Evolutionary conservation across 2,797 vertebrate genomes (phyloP).

Genomic region (Sorex maritimensis): DNA sequence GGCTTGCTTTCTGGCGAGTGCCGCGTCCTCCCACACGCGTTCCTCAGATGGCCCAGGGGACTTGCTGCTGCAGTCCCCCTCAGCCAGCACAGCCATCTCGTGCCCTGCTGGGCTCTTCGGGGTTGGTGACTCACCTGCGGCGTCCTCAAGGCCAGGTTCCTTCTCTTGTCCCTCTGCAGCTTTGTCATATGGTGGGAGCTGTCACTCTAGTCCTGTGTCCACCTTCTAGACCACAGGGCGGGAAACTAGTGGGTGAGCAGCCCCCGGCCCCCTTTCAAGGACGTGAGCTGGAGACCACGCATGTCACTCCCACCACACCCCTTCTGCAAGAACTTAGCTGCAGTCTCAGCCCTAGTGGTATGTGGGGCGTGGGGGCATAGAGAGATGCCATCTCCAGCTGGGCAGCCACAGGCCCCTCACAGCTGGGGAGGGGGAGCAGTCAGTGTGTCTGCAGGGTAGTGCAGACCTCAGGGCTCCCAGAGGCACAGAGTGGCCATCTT

Average conservation of each 20-base stretch:
- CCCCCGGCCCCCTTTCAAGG: background rate
- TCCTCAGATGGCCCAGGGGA: conserved; percentile 23
- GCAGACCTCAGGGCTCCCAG: background rate
- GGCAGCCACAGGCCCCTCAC: background rate
- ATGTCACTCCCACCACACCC: background rate
- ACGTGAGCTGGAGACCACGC: conserved; percentile 36
- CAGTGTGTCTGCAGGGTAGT: no score
- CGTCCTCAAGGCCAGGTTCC: background rate
- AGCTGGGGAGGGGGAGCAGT: no score
- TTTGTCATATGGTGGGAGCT: background rate
- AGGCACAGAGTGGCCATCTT: conserved; percentile 10
- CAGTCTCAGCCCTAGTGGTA: background rate
- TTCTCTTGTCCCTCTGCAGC: background rate
- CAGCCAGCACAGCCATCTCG: background rate
- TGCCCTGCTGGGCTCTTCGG: conserved; percentile 14
- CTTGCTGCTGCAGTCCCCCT: background rate
- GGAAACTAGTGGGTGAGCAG: background rate
- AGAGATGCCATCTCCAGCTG: no score
- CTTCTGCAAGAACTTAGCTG: background rate
- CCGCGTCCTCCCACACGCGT: background rate
- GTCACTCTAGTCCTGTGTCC: background rate
- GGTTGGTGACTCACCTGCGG: background rate
- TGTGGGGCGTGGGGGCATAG: no score
- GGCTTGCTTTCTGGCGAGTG: conserved; percentile 62
- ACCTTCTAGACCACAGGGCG: background rate